These are phyloP conservation scores for Chorisops tibialis DNA, from an alignment of 2,888 invertebrate species.

Conservation along the genomic window DNA sequence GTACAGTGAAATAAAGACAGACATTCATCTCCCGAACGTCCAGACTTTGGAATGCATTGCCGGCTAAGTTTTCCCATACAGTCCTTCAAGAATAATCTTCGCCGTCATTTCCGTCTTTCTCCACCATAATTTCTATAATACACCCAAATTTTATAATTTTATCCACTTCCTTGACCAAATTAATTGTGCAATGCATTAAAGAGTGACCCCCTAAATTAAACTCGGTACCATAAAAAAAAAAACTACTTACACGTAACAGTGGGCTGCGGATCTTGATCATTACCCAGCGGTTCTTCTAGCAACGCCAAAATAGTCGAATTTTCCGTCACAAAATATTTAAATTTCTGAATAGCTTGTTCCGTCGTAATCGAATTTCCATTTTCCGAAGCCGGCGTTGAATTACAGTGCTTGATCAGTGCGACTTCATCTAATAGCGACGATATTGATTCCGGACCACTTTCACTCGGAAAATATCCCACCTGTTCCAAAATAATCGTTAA, in stretches of 20 bases:
- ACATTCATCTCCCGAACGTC: no score
- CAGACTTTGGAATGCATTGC: no score
- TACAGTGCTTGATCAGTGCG: constrained; percentile 72
- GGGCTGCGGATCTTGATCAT: constrained; percentile 89
- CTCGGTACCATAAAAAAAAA: no score
- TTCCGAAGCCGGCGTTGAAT: constrained; percentile 55
- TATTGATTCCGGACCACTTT: constrained; percentile 77
- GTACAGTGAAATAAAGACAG: no score
- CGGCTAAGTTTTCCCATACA: background rate
- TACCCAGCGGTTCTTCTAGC: constrained; percentile 89
- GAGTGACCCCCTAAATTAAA: no score
- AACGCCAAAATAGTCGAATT: constrained; percentile 84
- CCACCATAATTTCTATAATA: no score
- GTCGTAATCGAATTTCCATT: constrained; percentile 39
- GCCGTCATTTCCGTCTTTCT: no score
- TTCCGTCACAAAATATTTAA: constrained; percentile 88
- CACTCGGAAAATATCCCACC: constrained; percentile 80
- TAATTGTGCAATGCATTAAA: no score
- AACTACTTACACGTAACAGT: constrained; percentile 64
- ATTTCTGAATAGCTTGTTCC: constrained; percentile 64
- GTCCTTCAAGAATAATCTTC: no score
- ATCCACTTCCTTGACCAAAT: no score
- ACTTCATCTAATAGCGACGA: constrained; percentile 88
- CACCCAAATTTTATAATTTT: no score
- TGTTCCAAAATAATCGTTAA: constrained; percentile 88